These are phyloP conservation scores for Pseudolaguvia tuberculata DNA, from an alignment of 2,113 vertebrate species.

Conservation along the genomic window DNA sequence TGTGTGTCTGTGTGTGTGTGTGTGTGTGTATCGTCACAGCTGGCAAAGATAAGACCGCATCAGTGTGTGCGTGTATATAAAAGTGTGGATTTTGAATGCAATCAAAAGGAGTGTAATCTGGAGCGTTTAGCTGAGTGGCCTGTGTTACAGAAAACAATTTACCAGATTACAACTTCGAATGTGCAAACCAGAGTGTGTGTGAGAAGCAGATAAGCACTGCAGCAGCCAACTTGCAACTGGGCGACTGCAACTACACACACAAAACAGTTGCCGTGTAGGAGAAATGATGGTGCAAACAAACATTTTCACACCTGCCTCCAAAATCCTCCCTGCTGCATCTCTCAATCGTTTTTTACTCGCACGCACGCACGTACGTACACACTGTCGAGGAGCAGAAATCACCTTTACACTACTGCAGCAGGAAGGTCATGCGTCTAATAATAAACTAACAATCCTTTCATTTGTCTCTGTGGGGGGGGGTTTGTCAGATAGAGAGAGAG, in stretches of 20 bases:
- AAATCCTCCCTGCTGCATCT: background rate
- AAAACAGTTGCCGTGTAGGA: background rate
- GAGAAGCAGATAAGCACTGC: conserved; percentile 45
- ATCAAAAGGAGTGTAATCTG: conserved; percentile 44
- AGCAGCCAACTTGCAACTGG: conserved; percentile 22
- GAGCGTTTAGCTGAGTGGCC: conserved; percentile 42
- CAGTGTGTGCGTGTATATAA: conserved; percentile 38
- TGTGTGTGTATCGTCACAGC: conserved; percentile 9
- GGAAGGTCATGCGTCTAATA: conserved; percentile 62
- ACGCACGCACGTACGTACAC: background rate
- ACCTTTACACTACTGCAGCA: conserved; percentile 56
- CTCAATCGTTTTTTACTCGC: background rate
- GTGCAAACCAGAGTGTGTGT: conserved; percentile 43
- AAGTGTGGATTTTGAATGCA: conserved; percentile 44
- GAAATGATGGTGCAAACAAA: conserved; percentile 22
- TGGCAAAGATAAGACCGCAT: conserved; percentile 36
- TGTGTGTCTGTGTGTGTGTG: conserved; percentile 10
- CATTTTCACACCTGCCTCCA: background rate
- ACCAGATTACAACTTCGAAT: conserved; percentile 42
- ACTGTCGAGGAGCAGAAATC: conserved; percentile 52
- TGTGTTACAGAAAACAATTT: conserved; percentile 46
- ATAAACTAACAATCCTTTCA: conserved; percentile 58
- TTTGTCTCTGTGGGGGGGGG: background rate
- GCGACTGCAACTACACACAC: background rate
- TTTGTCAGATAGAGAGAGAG: background rate